These are phyloP conservation scores for Pterophyllum scalare DNA, from an alignment of 2,113 vertebrate genomes.

Conservation along the genomic window DNA sequence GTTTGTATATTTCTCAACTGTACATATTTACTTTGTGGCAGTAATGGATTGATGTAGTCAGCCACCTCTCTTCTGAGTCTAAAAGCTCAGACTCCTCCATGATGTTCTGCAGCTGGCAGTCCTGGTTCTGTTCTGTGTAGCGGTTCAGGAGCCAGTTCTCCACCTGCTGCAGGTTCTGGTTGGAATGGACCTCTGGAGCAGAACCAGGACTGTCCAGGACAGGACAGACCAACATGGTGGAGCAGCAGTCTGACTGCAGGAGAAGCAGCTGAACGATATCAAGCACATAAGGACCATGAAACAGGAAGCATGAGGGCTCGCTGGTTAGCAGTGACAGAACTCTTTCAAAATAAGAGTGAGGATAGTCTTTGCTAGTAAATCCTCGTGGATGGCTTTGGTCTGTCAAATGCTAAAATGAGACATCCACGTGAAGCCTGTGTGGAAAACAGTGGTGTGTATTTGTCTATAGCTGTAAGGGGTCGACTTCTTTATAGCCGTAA, in stretches of 20 bases:
- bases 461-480: background rate
- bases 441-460: background rate
- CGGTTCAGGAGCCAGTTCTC: background rate
- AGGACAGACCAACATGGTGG: too few species aligned
- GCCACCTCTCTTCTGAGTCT: too few species aligned
- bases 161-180: background rate
- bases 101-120: background rate
- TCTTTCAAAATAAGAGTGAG: background rate
- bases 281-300: background rate
- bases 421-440: background rate
- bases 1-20: too few species aligned
- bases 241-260: background rate
- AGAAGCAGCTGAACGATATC: too few species aligned
- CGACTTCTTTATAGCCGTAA: too few species aligned
- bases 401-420: background rate
- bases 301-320: background rate
- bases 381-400: accelerated
- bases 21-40: too few species aligned
- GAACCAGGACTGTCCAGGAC: background rate
- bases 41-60: too few species aligned
- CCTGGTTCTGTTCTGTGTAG: background rate
- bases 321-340: background rate
- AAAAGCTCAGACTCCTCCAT: background rate
- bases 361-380: background rate
- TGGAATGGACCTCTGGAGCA: too few species aligned